A percentile compares a stretch with the other conserved stretches of the same genome.
Evolutionary conservation across 2,888 invertebrate species (phyloP).

Genomic region (Thecocarcelia acutangulata): DNA sequence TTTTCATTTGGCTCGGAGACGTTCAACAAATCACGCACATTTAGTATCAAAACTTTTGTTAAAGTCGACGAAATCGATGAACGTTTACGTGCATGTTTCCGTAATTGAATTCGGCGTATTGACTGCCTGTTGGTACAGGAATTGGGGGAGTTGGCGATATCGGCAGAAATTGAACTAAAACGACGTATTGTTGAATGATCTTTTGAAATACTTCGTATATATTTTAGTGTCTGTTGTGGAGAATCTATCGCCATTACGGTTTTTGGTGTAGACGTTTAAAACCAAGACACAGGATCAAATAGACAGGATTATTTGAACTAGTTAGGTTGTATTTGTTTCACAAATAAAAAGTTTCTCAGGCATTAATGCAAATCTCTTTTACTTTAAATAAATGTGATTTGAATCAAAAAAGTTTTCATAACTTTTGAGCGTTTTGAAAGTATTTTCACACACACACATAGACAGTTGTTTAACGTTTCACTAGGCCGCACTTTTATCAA

Average conservation of each 20-base stretch:
- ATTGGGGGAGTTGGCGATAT: constrained; percentile 31
- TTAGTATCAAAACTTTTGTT: constrained; percentile 79
- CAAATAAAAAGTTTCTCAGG: too few species aligned
- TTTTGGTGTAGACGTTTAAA: too few species aligned
- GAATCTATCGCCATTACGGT: constrained; percentile 73
- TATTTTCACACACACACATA: constrained; percentile 6
- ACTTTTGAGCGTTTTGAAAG: background rate
- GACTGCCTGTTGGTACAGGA: constrained; percentile 65
- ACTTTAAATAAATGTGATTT: too few species aligned
- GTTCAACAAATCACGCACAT: constrained; percentile 80
- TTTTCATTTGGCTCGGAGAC: constrained; percentile 72
- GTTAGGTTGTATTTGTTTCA: constrained; percentile 1
- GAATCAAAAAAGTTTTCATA: too few species aligned
- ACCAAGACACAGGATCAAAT: too few species aligned
- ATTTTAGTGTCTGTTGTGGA: constrained; percentile 73
- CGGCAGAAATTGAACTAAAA: constrained; percentile 74
- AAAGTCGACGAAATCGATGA: constrained; percentile 80
- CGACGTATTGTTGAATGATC: constrained; percentile 78
- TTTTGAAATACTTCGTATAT: constrained; percentile 76
- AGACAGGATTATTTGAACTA: constrained; percentile 46
- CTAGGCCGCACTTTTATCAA: constrained; percentile 10
- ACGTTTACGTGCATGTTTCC: constrained; percentile 76
- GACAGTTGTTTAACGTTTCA: background rate
- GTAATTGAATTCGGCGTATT: constrained; percentile 73
- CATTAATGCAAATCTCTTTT: too few species aligned